Evolutionary conservation across 2,113 vertebrate genomes (phyloP).

Genomic region (Oryzias melastigma): DNA sequence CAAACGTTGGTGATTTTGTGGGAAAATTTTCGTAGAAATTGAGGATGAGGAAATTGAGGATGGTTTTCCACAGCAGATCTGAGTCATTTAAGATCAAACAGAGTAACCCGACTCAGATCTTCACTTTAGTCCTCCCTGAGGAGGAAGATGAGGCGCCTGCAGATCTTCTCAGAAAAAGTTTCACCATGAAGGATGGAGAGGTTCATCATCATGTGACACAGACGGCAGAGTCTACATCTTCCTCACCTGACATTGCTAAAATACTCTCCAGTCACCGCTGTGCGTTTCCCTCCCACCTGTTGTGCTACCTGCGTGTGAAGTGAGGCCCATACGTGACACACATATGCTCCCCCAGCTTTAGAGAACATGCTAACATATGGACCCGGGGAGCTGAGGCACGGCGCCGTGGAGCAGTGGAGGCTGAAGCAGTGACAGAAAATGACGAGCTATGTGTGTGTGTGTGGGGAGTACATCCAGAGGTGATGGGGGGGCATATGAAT

Average conservation of each 20-base stretch:
- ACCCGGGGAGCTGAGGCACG: slow-evolving; percentile 11
- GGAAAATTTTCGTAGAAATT: too few species aligned
- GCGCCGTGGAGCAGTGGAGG: slow-evolving; percentile 6
- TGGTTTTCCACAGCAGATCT: too few species aligned
- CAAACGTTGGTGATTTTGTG: too few species aligned
- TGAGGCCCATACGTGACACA: slow-evolving; percentile 12
- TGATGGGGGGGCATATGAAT: slow-evolving; percentile 48
- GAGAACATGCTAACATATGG: not conserved
- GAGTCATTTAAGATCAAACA: too few species aligned
- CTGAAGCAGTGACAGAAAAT: slow-evolving; percentile 5
- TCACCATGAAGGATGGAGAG: too few species aligned
- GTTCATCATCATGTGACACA: too few species aligned
- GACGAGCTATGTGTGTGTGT: slow-evolving; percentile 1
- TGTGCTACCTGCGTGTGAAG: slow-evolving; percentile 11
- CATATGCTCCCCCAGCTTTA: not conserved
- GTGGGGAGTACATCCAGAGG: slow-evolving; percentile 25
- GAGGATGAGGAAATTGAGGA: too few species aligned
- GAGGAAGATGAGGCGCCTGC: too few species aligned
- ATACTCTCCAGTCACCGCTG: not conserved
- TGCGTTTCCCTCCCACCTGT: slow-evolving; percentile 5
- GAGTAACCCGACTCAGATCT: too few species aligned
- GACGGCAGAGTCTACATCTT: too few species aligned
- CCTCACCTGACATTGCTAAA: not conserved
- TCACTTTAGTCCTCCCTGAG: too few species aligned
- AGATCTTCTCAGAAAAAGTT: too few species aligned